Evolutionary conservation across 2,888 invertebrate genomes (phyloP), one percentile per base, ranked within the genome.

Genomic region (Calliopum simillimum): DNA sequence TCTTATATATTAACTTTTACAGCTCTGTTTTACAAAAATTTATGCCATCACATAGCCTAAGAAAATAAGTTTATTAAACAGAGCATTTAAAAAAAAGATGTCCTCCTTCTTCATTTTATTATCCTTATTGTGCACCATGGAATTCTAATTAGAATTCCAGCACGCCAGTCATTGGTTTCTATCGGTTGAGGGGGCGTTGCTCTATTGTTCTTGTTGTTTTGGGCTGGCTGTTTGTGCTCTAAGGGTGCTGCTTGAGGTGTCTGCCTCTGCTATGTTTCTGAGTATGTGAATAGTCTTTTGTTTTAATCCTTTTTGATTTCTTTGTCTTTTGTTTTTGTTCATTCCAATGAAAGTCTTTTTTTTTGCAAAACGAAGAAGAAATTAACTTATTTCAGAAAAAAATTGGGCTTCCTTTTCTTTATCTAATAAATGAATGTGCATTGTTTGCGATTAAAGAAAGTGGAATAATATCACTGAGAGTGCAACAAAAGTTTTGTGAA

Each of bases 101-200:
- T 8, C 8, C 33, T 33, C 33, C 33, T 6, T 33, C 33, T 33
- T 33, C 61, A 73, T 73, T 73, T 73, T 72, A 71, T 73, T 73
- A 72, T 70, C 56, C 70, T 73, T 71, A 73, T 73, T 72, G 64
- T 70, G 63, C 63, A 46, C 51, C 67, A 41, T 68, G 66, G 71
- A 73, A 73, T 71, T 72, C 73, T 70, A 70, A 73, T 73, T 73
- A 66, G 67, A 70, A 71, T 73, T 73, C 73, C 73, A 64, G 46
- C 62, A 61, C 51, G 73, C 56, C 61, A 23, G 53, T 46, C 62
- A 55, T 51, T 59, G 44, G 33, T 8, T 33, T 33, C 33, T 33
- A 33, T 33, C 33, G 33, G 33, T 6, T 33, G 33, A 4, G 33
- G 4, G 33, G 33, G 25, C 3, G 25, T 3, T 3, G 25, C 25